Conservation (phyloP, 2,797 vertebrate species). For the Acomys russatus region DNA sequence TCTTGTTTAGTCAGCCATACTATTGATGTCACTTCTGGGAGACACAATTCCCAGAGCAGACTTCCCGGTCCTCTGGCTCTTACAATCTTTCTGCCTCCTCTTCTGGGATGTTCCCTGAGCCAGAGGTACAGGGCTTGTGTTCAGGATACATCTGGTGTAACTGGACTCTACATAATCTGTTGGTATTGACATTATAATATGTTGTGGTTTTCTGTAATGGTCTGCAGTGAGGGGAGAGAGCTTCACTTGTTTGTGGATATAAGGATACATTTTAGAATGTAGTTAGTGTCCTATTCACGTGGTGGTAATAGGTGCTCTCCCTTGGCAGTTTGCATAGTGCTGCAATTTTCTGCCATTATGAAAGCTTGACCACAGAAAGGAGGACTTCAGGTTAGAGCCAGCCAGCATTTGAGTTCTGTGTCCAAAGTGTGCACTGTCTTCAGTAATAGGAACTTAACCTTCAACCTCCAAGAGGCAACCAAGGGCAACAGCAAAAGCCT, state of each 20-base stretch:
- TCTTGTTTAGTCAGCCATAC: not conserved
- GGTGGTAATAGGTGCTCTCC: not conserved
- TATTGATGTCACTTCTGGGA: not conserved
- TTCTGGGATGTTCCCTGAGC: not conserved
- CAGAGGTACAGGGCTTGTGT: not conserved
- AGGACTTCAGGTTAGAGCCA: not conserved
- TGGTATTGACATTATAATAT: not conserved
- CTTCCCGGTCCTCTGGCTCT: not conserved
- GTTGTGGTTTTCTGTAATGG: not conserved
- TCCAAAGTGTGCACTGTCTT: not conserved
- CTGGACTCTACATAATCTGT: not conserved
- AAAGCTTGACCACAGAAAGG: not conserved
- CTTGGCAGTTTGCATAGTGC: not conserved
- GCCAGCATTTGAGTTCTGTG: not conserved
- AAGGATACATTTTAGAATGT: not conserved
- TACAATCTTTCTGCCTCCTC: not conserved
- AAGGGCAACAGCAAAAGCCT: not conserved
- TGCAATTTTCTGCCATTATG: not conserved
- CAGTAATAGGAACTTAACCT: not conserved
- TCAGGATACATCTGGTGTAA: not conserved
- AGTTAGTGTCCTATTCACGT: not conserved
- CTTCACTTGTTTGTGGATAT: not conserved
- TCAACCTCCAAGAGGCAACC: not conserved
- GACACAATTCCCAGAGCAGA: not conserved
- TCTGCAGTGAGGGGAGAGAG: not conserved